Evolutionary conservation across 2,888 invertebrate species (phyloP).

Genomic region (Andrena flavipes): DNA sequence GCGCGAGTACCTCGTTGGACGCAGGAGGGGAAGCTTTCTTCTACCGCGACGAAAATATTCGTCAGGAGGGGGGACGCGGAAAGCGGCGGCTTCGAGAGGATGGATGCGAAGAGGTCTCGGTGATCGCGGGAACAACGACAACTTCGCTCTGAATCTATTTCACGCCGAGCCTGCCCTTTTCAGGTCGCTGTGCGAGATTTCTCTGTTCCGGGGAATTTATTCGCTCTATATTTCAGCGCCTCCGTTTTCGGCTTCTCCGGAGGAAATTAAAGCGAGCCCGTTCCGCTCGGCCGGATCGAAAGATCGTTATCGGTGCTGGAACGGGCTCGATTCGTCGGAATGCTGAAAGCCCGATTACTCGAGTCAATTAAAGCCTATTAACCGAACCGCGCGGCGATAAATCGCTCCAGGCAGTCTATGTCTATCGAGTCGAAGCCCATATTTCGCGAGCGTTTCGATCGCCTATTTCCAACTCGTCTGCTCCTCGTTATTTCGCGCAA

Average conservation of each 20-base stretch:
- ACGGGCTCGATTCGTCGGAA: slow-evolving; percentile 16
- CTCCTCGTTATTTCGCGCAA: slow-evolving; percentile 51
- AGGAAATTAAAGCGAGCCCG: slow-evolving; percentile 41
- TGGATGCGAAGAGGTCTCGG: not conserved
- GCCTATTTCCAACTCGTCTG: slow-evolving; percentile 36
- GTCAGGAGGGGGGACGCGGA: not conserved
- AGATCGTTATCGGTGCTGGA: slow-evolving; percentile 32
- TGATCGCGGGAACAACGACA: not conserved
- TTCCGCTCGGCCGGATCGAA: slow-evolving; percentile 13
- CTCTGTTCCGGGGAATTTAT: not conserved
- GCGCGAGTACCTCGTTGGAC: not conserved
- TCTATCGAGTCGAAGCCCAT: not conserved
- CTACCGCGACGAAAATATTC: not conserved
- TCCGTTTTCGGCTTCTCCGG: slow-evolving; percentile 6
- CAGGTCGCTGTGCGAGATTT: not conserved
- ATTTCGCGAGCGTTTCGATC: slow-evolving; percentile 28
- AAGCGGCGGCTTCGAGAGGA: not conserved
- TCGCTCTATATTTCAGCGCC: slow-evolving; percentile 30
- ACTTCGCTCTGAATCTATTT: not conserved
- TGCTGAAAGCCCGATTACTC: slow-evolving; percentile 42
- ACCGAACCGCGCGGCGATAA: slow-evolving; percentile 59
- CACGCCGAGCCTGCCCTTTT: not conserved
- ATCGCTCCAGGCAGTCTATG: slow-evolving; percentile 18
- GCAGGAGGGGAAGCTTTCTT: too few species aligned
- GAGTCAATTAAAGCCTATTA: slow-evolving; percentile 64